Percentiles rank a stretch among this genome's conserved stretches.
phyloP scores from a whole-genome alignment of 2,888 invertebrate species.

The Campoplex nolae region DNA sequence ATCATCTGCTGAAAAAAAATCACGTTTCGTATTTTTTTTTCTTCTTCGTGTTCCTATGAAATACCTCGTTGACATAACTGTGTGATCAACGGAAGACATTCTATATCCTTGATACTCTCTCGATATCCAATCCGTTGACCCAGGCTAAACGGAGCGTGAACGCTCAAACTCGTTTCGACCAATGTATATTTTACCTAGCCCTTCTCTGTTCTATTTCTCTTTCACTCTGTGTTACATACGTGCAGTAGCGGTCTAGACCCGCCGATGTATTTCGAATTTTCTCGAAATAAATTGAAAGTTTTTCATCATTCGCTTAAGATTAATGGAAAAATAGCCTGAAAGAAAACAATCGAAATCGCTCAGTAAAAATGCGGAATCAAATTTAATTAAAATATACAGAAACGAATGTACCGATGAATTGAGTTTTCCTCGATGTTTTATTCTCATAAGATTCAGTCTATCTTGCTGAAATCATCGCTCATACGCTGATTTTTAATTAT shows the following conservation, averaged over 20 bases:
- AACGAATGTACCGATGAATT: too few species aligned
- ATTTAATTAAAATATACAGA: too few species aligned
- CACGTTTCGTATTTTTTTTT: neutral
- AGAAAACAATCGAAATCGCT: too few species aligned
- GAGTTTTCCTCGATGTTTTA: too few species aligned
- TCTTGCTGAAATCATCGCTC: too few species aligned
- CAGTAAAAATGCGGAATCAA: too few species aligned
- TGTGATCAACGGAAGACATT: constrained; percentile 35
- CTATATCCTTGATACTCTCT: constrained; percentile 26
- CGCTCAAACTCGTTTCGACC: constrained; percentile 62
- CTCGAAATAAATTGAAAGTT: neutral
- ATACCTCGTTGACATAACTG: constrained; percentile 10
- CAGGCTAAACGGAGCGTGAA: constrained; percentile 76
- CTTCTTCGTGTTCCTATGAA: neutral
- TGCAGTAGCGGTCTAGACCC: neutral
- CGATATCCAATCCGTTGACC: constrained; percentile 67
- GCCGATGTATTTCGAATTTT: constrained; percentile 6
- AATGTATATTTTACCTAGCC: too few species aligned
- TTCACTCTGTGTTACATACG: constrained; percentile 26
- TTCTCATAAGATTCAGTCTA: too few species aligned
- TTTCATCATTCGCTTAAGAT: too few species aligned
- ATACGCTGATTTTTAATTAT: neutral
- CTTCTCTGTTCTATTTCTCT: constrained; percentile 48
- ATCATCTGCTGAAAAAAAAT: neutral
- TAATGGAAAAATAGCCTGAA: too few species aligned